Base-by-base conservation (phyloP, 2,888 invertebrate genomes). In the Monochamus alternatus region DNA sequence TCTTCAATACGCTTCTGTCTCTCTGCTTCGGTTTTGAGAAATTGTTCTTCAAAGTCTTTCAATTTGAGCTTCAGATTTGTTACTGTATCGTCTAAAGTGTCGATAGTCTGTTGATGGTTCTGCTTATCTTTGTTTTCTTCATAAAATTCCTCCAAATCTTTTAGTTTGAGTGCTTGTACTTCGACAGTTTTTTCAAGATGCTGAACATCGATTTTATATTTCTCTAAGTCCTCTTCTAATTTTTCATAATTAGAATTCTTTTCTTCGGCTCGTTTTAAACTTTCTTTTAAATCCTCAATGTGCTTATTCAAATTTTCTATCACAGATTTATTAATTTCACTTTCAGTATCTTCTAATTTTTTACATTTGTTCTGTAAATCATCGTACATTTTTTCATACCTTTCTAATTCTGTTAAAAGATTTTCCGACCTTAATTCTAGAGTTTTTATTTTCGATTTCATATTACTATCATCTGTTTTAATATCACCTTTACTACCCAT, bases 371-470 rank as follows among this genome's bases (percentile, higher is more conserved):
- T 74, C 65, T 79, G 71, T 52, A 82, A 75, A 22, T 78, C 72
- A n/a, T 52, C 22, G 68, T 78, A 80, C 73, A 81, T 82, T 44
- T 79, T 73, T 58, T 81, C 76, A 44, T 62, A 76, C 47, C 51
- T 78, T 55, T 82, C 77, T 44, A 87, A 82, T 73, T 86, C 86
- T n/a, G 74, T 62, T 38, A 78, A 58, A 44, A 86, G 82, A 83
- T 89, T 89, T 73, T 88, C 89, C 65, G 85, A 85, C 80, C 87
- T 87, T 10, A 88, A 77, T 68, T 88, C 87, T 47, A 89, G 79
- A 30, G 88, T 80, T 81, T 87, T 88, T 69, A 89, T 86, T 82
- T 87, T 89, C 32, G 89, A 83, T 72, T 82, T 84, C n/a, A 88
- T 78, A 59, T 9, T 55, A 22, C 74, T 70, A 1, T 76, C 75